Conservation (phyloP, 1,140 invertebrate genomes). For the Latrodectus geometricus region DNA sequence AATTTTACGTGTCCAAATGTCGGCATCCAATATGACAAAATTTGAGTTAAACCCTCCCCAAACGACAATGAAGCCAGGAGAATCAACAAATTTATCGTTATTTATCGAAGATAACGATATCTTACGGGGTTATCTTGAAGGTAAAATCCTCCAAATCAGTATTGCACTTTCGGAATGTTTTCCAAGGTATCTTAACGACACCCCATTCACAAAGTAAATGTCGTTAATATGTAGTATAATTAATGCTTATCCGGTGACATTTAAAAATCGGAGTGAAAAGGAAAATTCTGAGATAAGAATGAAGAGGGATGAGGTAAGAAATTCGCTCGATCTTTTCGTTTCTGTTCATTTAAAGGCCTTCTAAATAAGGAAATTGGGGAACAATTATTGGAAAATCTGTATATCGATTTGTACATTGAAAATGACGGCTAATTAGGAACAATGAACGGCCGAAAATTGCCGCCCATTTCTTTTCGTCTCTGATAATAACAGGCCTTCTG, state of each 20-base stretch:
- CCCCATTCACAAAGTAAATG: conserved; percentile 35
- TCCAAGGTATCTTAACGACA: conserved; percentile 2
- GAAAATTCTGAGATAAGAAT: conserved; percentile 34
- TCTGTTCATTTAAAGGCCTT: conserved; percentile 45
- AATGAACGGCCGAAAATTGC: conserved; percentile 56
- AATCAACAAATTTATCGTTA: too few species aligned
- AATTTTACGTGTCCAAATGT: too few species aligned
- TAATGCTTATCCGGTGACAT: conserved; percentile 26
- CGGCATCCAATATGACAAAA: too few species aligned
- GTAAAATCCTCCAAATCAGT: too few species aligned
- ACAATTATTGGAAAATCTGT: conserved; percentile 61
- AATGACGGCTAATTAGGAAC: conserved; percentile 58
- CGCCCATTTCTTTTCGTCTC: conserved; percentile 47
- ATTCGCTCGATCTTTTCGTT: conserved; percentile 1
- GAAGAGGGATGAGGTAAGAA: conserved; percentile 25
- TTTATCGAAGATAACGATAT: too few species aligned
- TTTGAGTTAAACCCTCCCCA: too few species aligned
- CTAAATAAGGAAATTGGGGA: conserved; percentile 60
- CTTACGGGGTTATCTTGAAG: too few species aligned
- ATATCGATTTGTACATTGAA: conserved; percentile 61
- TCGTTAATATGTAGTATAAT: conserved; percentile 47
- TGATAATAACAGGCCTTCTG: conserved; percentile 32
- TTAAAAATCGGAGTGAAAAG: conserved; percentile 20
- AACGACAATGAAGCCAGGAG: too few species aligned
- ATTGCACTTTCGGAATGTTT: neutral